Conservation (phyloP, 2,113 vertebrate genomes). For the Larimichthys crocea region DNA sequence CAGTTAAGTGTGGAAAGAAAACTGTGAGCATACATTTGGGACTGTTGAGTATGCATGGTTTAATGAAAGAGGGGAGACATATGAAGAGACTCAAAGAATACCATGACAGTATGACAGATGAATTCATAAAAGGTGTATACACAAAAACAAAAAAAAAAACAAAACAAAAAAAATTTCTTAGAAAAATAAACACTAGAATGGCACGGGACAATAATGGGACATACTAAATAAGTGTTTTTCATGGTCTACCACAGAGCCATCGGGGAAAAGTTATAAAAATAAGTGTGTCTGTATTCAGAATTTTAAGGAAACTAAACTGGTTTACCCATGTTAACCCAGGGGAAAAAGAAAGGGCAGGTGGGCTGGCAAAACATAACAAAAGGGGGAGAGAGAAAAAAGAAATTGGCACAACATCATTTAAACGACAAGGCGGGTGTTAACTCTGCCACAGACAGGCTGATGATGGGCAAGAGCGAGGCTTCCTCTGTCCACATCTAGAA, state of each 20-base stretch:
- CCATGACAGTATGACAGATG: conserved; percentile 53
- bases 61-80: conserved; percentile 31
- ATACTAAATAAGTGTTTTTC: conserved; percentile 52
- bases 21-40: conserved; percentile 23
- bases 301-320: conserved; percentile 64
- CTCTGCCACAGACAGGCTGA: conserved; percentile 70
- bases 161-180: conserved; percentile 40
- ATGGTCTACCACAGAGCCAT: conserved; percentile 61
- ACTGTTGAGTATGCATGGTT: conserved; percentile 35
- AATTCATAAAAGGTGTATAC: conserved; percentile 56
- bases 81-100: conserved; percentile 54
- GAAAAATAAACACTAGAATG: conserved; percentile 77
- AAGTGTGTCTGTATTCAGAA: conserved; percentile 66
- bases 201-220: conserved; percentile 65
- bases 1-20: conserved; percentile 37
- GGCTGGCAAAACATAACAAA: conserved; percentile 47
- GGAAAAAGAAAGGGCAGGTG: conserved; percentile 49
- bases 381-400: conserved; percentile 21
- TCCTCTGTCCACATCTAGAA: conserved; percentile 72
- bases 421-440: conserved; percentile 74
- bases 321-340: conserved; percentile 52
- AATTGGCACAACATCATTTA: conserved; percentile 82
- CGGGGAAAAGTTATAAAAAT: conserved; percentile 71
- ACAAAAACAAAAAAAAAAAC: conserved; percentile 23
- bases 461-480: conserved; percentile 60